A percentile compares a stretch with the other conserved stretches of the same genome.
Evolutionary conservation across 1,140 invertebrate species (phyloP).

Genomic region (Caerostris extrusa): DNA sequence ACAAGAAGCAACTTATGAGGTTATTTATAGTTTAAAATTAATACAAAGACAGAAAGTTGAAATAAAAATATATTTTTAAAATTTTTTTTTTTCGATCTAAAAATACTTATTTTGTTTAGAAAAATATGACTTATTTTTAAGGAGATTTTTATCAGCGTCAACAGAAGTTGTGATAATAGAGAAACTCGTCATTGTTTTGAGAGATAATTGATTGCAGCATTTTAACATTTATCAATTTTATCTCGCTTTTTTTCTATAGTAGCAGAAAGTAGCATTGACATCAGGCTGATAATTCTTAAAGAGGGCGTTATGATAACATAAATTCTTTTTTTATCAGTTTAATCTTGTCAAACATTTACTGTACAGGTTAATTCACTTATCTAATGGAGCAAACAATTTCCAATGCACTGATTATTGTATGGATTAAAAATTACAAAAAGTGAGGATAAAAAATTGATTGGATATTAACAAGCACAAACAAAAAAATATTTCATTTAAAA

Average conservation of each 20-base stretch:
- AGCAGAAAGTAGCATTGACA: slow-evolving; percentile 42
- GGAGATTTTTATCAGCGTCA: not conserved
- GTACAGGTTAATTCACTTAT: not conserved
- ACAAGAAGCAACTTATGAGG: no score
- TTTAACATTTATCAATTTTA: slow-evolving; percentile 26
- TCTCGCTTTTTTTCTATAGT: slow-evolving; percentile 32
- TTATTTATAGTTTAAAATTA: no score
- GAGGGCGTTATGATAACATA: slow-evolving; percentile 37
- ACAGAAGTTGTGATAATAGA: not conserved
- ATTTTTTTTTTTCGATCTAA: no score
- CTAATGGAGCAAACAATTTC: not conserved
- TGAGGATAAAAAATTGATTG: no score
- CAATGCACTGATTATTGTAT: no score
- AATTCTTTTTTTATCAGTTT: not conserved
- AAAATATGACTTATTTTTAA: slow-evolving; percentile 31
- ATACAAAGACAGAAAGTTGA: no score
- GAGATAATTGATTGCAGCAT: not conserved
- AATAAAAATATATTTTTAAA: no score
- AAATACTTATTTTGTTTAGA: no score
- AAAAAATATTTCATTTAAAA: no score
- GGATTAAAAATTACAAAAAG: no score
- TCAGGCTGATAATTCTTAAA: slow-evolving; percentile 24
- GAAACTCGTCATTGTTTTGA: slow-evolving; percentile 5
- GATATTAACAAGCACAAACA: no score
- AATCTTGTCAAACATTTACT: not conserved